phyloP scores from a whole-genome alignment of 2,113 vertebrate genomes.

The Montifringilla adamsi region DNA sequence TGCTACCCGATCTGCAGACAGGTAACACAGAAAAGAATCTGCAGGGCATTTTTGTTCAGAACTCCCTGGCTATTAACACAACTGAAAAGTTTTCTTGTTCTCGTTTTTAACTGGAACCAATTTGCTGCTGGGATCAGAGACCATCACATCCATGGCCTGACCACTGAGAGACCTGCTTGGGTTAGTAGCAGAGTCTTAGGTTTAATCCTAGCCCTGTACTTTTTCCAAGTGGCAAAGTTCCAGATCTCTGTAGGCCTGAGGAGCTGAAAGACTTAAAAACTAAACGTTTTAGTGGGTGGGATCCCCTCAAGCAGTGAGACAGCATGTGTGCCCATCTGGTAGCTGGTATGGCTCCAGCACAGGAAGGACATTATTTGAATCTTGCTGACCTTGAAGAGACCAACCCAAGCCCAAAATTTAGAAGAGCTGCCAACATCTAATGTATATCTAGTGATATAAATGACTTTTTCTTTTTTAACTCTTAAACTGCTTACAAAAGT shows the following conservation, averaged over 20 bases:
- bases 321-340: background rate
- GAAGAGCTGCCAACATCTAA: background rate
- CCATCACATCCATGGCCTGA: background rate
- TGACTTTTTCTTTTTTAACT: background rate
- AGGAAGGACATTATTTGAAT: background rate
- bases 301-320: background rate
- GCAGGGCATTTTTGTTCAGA: background rate
- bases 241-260: background rate
- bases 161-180: rapidly evolving
- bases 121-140: background rate
- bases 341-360: background rate
- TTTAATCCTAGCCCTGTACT: background rate
- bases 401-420: background rate
- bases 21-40: background rate
- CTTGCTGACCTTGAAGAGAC: background rate
- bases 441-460: background rate
- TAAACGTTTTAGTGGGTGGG: background rate
- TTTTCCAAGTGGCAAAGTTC: background rate
- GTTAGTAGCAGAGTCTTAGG: background rate
- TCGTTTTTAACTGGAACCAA: background rate
- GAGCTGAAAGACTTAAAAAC: background rate
- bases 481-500: background rate
- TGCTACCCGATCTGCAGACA: background rate
- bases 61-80: background rate
- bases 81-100: background rate